These are phyloP conservation scores for Cecropterus lyciades DNA, from an alignment of 1,140 invertebrate species.

Conservation along the genomic window DNA sequence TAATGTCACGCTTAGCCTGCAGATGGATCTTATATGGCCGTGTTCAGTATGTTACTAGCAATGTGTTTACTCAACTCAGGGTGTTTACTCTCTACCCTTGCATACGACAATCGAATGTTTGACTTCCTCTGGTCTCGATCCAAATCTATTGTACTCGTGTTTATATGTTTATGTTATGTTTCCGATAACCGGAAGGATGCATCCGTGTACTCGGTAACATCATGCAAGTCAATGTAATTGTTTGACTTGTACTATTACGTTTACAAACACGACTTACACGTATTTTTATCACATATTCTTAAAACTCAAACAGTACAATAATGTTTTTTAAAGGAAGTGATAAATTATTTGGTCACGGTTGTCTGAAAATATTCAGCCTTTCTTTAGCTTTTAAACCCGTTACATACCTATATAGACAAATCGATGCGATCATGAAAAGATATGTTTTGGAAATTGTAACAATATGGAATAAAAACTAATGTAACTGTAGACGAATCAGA, in stretches of 20 bases:
- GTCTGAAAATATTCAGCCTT: no score
- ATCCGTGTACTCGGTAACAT: constrained; percentile 10
- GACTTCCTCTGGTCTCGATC: constrained; percentile 53
- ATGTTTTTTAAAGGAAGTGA: no score
- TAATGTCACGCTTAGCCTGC: constrained; percentile 13
- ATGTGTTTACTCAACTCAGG: constrained; percentile 50
- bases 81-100: constrained; percentile 57
- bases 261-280: no score
- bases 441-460: no score
- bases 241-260: neutral
- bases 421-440: no score
- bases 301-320: no score
- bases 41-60: constrained; percentile 28
- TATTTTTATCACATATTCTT: no score
- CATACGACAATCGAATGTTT: constrained; percentile 68
- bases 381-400: no score
- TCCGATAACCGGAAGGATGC: constrained; percentile 44
- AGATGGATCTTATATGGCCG: constrained; percentile 48
- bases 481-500: no score
- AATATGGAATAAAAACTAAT: no score
- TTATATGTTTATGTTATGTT: constrained; percentile 58
- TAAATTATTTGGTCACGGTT: no score
- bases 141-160: constrained; percentile 58
- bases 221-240: constrained; percentile 1
- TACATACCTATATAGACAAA: no score